Percentiles rank a stretch among this genome's conserved stretches.
Evolutionary conservation across 2,888 invertebrate species (phyloP).

Genomic region (Hyalella azteca): DNA sequence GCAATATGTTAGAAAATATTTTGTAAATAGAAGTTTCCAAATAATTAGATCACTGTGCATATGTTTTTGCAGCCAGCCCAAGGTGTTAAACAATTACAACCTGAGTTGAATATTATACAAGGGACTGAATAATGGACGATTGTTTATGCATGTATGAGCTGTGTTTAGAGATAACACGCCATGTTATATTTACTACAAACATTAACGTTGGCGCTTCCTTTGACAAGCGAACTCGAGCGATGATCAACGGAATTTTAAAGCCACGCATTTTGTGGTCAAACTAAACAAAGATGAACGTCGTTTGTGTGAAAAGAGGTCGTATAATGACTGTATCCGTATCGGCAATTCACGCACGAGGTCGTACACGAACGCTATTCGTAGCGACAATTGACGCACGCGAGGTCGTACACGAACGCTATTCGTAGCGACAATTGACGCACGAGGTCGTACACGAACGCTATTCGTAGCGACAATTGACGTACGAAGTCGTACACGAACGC

Average conservation of each 20-base stretch:
- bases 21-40: no score
- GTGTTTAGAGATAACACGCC: slow-evolving; percentile 31
- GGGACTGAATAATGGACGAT: slow-evolving; percentile 22
- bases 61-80: background rate
- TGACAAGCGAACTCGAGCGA: background rate
- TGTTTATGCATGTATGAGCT: slow-evolving; percentile 4
- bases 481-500: no score
- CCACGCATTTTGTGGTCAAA: slow-evolving; percentile 17
- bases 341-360: no score
- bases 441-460: no score
- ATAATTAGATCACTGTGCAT: background rate
- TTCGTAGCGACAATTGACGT: no score
- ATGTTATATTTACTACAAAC: slow-evolving; percentile 28
- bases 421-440: no score
- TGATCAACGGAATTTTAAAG: slow-evolving; percentile 3
- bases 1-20: no score
- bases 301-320: slow-evolving; percentile 17
- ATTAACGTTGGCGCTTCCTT: background rate
- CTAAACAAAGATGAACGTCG: slow-evolving; percentile 20
- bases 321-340: no score
- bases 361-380: no score
- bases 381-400: no score
- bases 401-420: no score
- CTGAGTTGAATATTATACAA: background rate
- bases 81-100: slow-evolving; percentile 9